Percentiles rank a stretch among this genome's conserved stretches.
These are phyloP conservation scores for Trissonchulus sp. DNA, from an alignment of 2,888 invertebrate species.

Conservation along the genomic window DNA sequence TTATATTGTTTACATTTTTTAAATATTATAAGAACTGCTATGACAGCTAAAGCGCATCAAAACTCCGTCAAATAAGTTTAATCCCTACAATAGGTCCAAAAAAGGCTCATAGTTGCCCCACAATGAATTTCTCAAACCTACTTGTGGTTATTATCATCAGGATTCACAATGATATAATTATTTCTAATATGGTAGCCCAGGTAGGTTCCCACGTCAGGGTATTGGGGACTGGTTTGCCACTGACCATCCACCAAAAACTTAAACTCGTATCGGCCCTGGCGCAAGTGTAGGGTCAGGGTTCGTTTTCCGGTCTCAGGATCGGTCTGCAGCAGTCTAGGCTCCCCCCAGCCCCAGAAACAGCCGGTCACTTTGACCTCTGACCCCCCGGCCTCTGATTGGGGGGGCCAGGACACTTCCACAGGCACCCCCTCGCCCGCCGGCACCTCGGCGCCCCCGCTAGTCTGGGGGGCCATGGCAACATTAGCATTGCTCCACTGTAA, in stretches of 20 bases:
- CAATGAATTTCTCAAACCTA: too few relatives aligned
- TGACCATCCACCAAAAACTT: slow-evolving; percentile 18
- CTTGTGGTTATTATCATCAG: too few relatives aligned
- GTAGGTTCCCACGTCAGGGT: background rate
- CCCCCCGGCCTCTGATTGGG: background rate
- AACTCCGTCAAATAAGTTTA: too few relatives aligned
- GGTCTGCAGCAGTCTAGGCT: background rate
- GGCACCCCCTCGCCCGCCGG: background rate
- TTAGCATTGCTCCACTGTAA: too few relatives aligned
- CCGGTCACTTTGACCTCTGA: slow-evolving; percentile 17
- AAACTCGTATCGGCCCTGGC: slow-evolving; percentile 5
- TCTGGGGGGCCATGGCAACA: too few relatives aligned
- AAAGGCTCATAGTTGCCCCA: too few relatives aligned
- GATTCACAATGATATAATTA: background rate
- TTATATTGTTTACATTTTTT: too few relatives aligned
- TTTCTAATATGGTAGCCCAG: background rate
- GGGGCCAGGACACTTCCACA: background rate
- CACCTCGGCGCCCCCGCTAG: too few relatives aligned
- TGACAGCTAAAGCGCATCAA: too few relatives aligned
- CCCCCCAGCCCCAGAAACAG: slow-evolving; percentile 19
- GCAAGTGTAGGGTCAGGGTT: background rate
- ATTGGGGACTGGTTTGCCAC: background rate
- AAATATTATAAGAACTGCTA: too few relatives aligned
- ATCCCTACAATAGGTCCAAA: too few relatives aligned
- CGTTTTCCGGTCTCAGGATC: background rate